Evolutionary conservation across 2,888 invertebrate species (phyloP), one percentile per base, ranked within the genome.

Genomic region (Melinopterus prodromus): DNA sequence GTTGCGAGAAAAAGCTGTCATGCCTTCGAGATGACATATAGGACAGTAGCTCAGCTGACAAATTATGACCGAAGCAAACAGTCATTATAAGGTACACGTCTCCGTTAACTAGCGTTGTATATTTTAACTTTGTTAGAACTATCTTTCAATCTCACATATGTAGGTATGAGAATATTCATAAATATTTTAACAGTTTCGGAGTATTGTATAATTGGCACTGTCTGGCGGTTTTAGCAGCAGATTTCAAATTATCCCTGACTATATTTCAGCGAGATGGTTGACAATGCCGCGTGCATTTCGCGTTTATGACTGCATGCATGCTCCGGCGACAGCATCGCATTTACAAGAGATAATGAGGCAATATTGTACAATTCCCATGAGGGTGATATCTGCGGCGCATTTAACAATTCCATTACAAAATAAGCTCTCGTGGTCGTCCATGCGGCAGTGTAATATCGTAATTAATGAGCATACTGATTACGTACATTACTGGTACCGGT

Each of bases 401-500:
- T 53, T 53, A 53, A 53, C 53, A 53, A 53, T 53, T 53, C 53
- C 53, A 53, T 53, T 53, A 53, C 53, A 53, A 53, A 53, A 53
- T 53, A 53, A 53, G 53, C 53, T 53, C 53, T 53, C 12, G 12
- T 53, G 53, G 53, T 53, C 53, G 53, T 53, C 53, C 53, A 53
- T 53, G 53, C 53, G 53, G 53, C 53, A 53, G 53, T 53, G 53
- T 53, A 53, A 53, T 53, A 53, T 53, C 53, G 53, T 53, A 53
- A 53, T 53, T 53, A 53, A 53, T 53, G 53, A 53, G 53, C 53
- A 53, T 53, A 53, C 53, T 53, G 53, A 53, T 53, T 53, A 53
- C 53, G 53, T 53, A 53, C 53, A 53, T 53, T 53, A 53, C 53
- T 53, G 53, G 53, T 53, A 53, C 53, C 53, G 53, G 53, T 53